Conservation (phyloP, 2,797 vertebrate species). For the Oreortyx pictus region DNA sequence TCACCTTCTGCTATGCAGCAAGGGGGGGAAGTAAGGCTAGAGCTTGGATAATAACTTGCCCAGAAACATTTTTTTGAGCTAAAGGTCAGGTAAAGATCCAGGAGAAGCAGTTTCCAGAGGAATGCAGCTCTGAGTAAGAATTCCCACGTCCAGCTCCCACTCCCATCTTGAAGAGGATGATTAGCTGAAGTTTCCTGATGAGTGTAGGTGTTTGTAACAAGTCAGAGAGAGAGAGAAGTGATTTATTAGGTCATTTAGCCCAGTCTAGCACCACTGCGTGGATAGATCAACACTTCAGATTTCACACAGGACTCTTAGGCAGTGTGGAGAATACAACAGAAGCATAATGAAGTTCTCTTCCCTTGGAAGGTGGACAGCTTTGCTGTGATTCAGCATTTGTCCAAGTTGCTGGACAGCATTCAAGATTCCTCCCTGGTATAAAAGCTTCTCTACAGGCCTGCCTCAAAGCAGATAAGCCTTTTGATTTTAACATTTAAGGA, state of each 20-base stretch:
- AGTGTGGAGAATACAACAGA: not conserved
- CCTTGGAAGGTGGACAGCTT: slow-evolving; percentile 7
- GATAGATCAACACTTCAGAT: not conserved
- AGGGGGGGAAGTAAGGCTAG: not conserved
- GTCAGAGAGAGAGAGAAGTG: slow-evolving; percentile 2
- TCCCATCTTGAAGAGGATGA: slow-evolving; percentile 33
- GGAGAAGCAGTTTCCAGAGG: slow-evolving; percentile 28
- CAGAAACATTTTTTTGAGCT: slow-evolving; percentile 59
- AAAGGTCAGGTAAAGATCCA: slow-evolving; percentile 60
- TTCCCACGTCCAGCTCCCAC: slow-evolving; percentile 53
- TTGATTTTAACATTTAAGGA: not conserved
- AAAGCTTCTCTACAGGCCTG: not conserved
- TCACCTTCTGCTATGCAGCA: slow-evolving; percentile 16
- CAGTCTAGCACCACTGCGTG: not conserved
- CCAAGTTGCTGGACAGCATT: slow-evolving; percentile 14
- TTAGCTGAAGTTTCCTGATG: slow-evolving; percentile 52
- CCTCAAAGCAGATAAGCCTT: not conserved
- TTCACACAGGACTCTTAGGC: not conserved
- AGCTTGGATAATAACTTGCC: slow-evolving; percentile 26
- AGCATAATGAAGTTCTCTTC: slow-evolving; percentile 25
- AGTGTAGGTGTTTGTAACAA: slow-evolving; percentile 38
- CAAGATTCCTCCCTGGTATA: not conserved
- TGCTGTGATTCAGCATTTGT: not conserved
- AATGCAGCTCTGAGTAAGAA: slow-evolving; percentile 50
- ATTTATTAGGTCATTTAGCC: slow-evolving; percentile 23